phyloP scores from a whole-genome alignment of 92 coral and sea anemone species.

The Metridium senile region DNA sequence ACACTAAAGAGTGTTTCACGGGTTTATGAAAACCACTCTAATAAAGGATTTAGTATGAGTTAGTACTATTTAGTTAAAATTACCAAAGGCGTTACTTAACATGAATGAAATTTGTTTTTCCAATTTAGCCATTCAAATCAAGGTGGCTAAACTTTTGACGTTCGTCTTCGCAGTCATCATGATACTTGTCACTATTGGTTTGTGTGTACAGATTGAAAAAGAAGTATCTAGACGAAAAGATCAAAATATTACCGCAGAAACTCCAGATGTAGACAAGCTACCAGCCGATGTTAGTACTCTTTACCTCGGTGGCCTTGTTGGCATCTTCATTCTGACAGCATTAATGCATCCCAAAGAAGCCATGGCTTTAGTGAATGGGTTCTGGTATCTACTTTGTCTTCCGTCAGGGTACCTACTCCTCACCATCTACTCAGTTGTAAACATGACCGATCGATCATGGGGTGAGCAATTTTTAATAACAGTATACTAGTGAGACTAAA shows the following conservation, averaged over 20 bases:
- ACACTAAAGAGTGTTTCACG: no score
- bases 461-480: conserved; percentile 76
- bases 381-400: conserved; percentile 86
- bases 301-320: conserved; percentile 66
- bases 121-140: conserved; percentile 68
- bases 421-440: conserved; percentile 78
- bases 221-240: conserved; percentile 1
- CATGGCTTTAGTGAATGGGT: conserved; percentile 62
- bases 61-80: no score
- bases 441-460: conserved; percentile 97
- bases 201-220: conserved; percentile 55
- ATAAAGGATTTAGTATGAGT: no score
- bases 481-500: no score
- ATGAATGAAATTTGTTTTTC: no score
- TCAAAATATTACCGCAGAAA: background rate
- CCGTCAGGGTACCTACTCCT: conserved; percentile 94
- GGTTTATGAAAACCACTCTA: no score
- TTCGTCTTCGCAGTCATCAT: conserved; percentile 78
- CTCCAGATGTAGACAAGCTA: conserved; percentile 5
- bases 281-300: conserved; percentile 75
- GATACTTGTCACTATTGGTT: conserved; percentile 77
- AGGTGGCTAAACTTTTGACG: conserved; percentile 74
- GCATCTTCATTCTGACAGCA: conserved; percentile 63
- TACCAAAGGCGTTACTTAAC: no score
- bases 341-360: conserved; percentile 81